These are phyloP conservation scores for Gambusia affinis DNA, from an alignment of 2,113 vertebrate species.

Conservation along the genomic window DNA sequence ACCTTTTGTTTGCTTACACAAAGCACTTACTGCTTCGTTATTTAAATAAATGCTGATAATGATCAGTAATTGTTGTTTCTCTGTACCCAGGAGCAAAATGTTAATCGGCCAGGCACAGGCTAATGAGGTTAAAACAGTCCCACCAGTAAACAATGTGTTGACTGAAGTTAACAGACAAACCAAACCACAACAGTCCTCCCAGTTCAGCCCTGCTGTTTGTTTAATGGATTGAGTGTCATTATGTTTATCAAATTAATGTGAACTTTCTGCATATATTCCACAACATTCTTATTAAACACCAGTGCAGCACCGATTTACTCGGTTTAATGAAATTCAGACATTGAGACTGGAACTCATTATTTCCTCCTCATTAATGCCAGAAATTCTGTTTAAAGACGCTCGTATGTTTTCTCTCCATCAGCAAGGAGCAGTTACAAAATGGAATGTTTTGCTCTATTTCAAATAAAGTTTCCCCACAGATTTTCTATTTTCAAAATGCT, in stretches of 20 bases:
- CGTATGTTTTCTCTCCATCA: not conserved
- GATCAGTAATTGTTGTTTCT: constrained; percentile 66
- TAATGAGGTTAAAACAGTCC: constrained; percentile 64
- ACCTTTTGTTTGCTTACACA: constrained; percentile 60
- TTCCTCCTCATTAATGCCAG: not conserved
- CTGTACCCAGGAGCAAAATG: constrained; percentile 50
- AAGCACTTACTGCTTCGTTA: constrained; percentile 54
- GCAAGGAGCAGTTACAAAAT: not conserved
- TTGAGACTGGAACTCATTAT: not conserved
- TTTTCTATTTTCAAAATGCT: not conserved
- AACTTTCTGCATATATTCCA: not conserved
- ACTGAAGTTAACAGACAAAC: constrained; percentile 30
- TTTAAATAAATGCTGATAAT: constrained; percentile 63
- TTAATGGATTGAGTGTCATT: not conserved
- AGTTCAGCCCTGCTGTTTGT: constrained; percentile 12
- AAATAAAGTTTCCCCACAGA: not conserved
- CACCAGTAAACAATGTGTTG: constrained; percentile 58
- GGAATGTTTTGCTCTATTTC: too few relatives aligned
- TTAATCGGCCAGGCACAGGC: constrained; percentile 53
- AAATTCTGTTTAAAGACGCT: not conserved
- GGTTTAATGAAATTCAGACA: not conserved
- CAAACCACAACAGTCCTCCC: constrained; percentile 15
- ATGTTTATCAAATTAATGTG: not conserved
- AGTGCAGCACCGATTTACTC: not conserved
- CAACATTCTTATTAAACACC: not conserved